These are phyloP conservation scores for Dascillus cervinus DNA, from an alignment of 2,888 invertebrate species.

Conservation along the genomic window DNA sequence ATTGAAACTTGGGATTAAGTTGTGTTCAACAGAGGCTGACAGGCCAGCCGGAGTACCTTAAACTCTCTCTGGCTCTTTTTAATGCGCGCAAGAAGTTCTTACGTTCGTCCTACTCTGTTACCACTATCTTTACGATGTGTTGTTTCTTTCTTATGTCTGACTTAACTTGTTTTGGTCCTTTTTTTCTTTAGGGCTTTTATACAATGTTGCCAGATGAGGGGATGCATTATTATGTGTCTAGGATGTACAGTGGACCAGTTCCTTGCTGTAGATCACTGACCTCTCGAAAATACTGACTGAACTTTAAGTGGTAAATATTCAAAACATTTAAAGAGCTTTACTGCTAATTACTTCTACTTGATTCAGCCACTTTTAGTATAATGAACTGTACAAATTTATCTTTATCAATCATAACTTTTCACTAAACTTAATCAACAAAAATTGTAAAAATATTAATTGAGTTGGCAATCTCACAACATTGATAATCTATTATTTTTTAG, in stretches of 20 bases:
- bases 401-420: too few relatives aligned
- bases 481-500: too few relatives aligned
- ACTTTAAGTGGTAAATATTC: too few relatives aligned
- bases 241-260: constrained; percentile 26
- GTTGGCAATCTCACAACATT: too few relatives aligned
- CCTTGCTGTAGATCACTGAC: background rate
- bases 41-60: constrained; percentile 28
- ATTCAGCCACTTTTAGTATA: too few relatives aligned
- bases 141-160: constrained; percentile 26
- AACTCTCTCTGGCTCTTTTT: constrained; percentile 20
- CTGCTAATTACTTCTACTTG: too few relatives aligned
- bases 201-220: constrained; percentile 26
- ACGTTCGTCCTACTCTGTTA: constrained; percentile 17
- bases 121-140: constrained; percentile 25
- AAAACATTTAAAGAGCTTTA: too few relatives aligned
- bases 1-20: constrained; percentile 38
- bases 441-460: too few relatives aligned
- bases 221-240: constrained; percentile 25
- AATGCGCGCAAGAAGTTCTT: constrained; percentile 16
- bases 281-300: too few relatives aligned
- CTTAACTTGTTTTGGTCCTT: constrained; percentile 20
- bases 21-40: constrained; percentile 38
- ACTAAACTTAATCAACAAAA: too few relatives aligned
- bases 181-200: constrained; percentile 21
- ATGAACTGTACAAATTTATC: too few relatives aligned